phyloP scores from a whole-genome alignment of 2,797 vertebrate species.

The Danio kyathit region DNA sequence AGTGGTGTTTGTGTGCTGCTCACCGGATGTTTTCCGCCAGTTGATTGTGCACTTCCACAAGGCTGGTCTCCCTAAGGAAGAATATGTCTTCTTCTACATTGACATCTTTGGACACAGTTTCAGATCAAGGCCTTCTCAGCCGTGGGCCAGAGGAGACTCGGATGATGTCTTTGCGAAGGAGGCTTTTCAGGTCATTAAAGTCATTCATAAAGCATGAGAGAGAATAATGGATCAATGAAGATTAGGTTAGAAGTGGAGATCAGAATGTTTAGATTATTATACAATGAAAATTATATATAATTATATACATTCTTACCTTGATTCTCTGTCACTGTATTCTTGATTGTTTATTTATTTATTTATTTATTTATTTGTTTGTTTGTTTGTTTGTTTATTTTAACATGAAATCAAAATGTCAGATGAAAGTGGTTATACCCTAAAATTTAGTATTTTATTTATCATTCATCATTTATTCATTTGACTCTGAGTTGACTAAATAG shows the following conservation, averaged over 20 bases:
- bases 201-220: background rate
- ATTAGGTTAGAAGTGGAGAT: background rate
- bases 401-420: too few species aligned
- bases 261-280: too few species aligned
- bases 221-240: background rate
- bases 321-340: too few species aligned
- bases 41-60: conserved; percentile 85
- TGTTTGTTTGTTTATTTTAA: too few species aligned
- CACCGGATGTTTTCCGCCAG: conserved; percentile 84
- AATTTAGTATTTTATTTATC: too few species aligned
- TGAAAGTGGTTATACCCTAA: too few species aligned
- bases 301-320: too few species aligned
- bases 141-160: conserved; percentile 85
- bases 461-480: too few species aligned
- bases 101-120: conserved; percentile 90
- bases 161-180: conserved; percentile 81
- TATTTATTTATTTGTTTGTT: too few species aligned
- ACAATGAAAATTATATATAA: too few species aligned
- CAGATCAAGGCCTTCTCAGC: conserved; percentile 69
- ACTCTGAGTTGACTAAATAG: too few species aligned
- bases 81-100: conserved; percentile 93
- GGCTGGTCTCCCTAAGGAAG: conserved; percentile 78
- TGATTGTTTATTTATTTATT: too few species aligned
- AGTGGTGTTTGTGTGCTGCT: conserved; percentile 93
- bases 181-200: conserved; percentile 82